These are phyloP conservation scores for Istiophorus platypterus DNA, from an alignment of 2,113 vertebrate species.

Conservation along the genomic window DNA sequence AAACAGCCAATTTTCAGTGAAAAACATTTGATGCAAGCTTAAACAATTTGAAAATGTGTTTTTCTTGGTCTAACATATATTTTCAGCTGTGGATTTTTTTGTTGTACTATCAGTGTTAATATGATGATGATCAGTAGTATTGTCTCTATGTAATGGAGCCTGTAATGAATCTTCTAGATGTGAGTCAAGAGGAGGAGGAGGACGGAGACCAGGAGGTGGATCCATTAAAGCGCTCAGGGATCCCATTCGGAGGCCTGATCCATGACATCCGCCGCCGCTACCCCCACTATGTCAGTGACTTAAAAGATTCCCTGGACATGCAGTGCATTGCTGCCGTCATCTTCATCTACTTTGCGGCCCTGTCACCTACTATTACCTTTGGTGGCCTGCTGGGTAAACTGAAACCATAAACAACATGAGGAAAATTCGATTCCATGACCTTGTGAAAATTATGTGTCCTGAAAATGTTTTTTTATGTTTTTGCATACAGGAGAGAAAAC, in stretches of 20 bases:
- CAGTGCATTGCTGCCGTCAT: constrained; percentile 96
- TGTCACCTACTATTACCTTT: constrained; percentile 98
- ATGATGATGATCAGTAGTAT: not conserved
- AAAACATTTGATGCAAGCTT: not conserved
- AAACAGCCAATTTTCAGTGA: too few relatives aligned
- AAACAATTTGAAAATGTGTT: not conserved
- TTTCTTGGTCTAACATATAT: not conserved
- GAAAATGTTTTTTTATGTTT: not conserved
- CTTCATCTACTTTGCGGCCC: constrained; percentile 98
- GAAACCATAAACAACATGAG: not conserved
- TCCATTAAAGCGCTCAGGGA: constrained; percentile 92
- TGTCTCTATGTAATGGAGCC: not conserved
- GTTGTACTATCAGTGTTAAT: not conserved
- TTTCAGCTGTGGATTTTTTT: too few relatives aligned
- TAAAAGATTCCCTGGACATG: constrained; percentile 92
- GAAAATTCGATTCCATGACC: not conserved
- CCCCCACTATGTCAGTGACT: constrained; percentile 93
- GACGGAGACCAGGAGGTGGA: constrained; percentile 90
- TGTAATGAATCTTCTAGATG: constrained; percentile 69
- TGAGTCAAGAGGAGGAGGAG: constrained; percentile 87
- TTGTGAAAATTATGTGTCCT: not conserved
- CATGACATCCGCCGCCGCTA: constrained; percentile 95
- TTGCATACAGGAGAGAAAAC: constrained; percentile 93
- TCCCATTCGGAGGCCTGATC: constrained; percentile 94
- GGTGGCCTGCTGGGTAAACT: constrained; percentile 95